phyloP scores from a whole-genome alignment of 2,113 vertebrate genomes.

The Heterocephalus glaber region DNA sequence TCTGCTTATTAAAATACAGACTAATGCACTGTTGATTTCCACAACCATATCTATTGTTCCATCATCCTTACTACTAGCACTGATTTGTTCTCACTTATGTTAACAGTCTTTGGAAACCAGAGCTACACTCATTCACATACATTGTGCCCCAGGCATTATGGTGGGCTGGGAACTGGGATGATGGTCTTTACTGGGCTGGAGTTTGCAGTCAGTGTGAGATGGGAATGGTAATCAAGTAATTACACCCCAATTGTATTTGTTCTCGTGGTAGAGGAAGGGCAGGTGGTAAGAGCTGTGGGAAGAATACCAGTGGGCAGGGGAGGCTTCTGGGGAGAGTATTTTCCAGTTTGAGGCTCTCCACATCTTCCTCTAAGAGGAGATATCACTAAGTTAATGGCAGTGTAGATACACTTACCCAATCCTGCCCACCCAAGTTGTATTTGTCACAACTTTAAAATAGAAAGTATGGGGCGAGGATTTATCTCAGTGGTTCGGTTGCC shows the following conservation, averaged over 20 bases:
- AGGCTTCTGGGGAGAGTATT: background rate
- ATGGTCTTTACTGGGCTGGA: background rate
- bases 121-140: background rate
- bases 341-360: background rate
- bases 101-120: background rate
- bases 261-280: background rate
- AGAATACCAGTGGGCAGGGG: background rate
- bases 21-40: background rate
- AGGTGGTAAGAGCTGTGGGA: background rate
- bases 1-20: slow-evolving; percentile 40
- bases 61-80: background rate
- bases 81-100: background rate
- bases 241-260: background rate
- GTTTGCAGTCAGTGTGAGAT: background rate
- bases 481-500: too few species aligned
- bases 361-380: background rate
- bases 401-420: background rate
- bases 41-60: background rate
- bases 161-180: background rate
- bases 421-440: background rate
- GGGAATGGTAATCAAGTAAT: background rate
- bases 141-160: background rate
- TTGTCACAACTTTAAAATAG: slow-evolving; percentile 9
- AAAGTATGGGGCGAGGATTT: too few species aligned
- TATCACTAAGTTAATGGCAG: background rate